Evolutionary conservation across 2,888 invertebrate genomes (phyloP), one percentile per base, ranked within the genome.

Genomic region (Notodonta dromedarius): DNA sequence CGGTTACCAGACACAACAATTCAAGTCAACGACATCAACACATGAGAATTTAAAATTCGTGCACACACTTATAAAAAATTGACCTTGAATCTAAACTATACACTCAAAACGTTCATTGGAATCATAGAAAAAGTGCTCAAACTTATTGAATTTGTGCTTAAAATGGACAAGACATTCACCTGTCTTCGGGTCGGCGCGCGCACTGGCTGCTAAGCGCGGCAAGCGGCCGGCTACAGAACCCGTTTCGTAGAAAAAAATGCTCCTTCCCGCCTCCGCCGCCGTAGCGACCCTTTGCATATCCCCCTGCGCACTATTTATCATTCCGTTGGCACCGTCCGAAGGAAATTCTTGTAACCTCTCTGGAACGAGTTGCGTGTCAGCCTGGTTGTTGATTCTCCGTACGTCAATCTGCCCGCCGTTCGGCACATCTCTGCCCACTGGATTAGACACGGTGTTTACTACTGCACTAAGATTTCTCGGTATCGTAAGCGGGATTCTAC

Each of bases 201-300:
- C 85, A 96, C 94, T 91, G 96, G 94, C 93, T 93, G 95, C 84
- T 95, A 90, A 94, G 94, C 84, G 94, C 94, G 95, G 85, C 95
- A 89, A 94, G 94, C 84, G 94, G 93, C 88, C 94, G 94, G 80
- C 80, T 69, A 82, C 84, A 83, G 88, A 91, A 92, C 91, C 89
- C 83, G 90, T 93, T 93, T 85, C 87, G 96, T 96, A 94, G 95
- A 96, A 92, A 92, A 93, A 93, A 90, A 80, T 76, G 67, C 80
- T 85, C 87, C 88, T 89, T 90, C 90, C 91, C 86, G 88, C 89
- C 88, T 86, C 88, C 82, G 79, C 81, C 80, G 86, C 80, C 80
- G 81, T 74, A 80, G 79, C 87, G 90, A 88, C 91, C 91, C 92
- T 89, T 87, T 87, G 91, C 87, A 87, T 88, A 86, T 87, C 88